phyloP scores from a whole-genome alignment of 2,113 vertebrate species.

The Chaetura pelagica region DNA sequence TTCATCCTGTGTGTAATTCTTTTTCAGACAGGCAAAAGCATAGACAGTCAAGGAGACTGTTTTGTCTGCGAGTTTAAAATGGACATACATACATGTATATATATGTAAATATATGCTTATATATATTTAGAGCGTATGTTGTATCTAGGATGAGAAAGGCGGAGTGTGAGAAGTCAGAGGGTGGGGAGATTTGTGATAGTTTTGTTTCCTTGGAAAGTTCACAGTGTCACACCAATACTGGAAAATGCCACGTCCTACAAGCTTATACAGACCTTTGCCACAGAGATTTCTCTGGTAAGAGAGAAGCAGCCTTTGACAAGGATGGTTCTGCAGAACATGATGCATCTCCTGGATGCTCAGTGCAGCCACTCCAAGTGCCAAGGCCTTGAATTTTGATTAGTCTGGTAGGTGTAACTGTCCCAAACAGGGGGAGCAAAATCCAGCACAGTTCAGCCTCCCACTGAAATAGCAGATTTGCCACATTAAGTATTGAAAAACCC shows the following conservation, averaged over 20 bases:
- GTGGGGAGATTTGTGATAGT: neutral
- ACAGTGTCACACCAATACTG: neutral
- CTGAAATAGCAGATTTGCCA: neutral
- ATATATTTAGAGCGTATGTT: neutral
- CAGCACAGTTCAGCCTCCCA: neutral
- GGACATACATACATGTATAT: neutral
- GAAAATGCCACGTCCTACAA: neutral
- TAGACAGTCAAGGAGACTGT: neutral
- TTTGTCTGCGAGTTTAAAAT: neutral
- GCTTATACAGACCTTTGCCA: neutral
- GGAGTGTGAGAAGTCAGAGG: neutral
- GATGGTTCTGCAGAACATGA: neutral
- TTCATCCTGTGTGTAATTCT: neutral
- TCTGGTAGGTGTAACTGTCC: neutral
- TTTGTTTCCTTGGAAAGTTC: neutral
- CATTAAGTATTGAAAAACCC: neutral
- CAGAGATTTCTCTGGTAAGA: neutral
- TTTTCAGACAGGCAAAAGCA: neutral
- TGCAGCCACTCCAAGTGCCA: neutral
- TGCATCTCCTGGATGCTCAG: neutral
- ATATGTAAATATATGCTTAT: neutral
- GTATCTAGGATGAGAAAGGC: neutral
- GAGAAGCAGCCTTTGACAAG: neutral
- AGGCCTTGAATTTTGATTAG: neutral
- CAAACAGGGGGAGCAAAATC: neutral